A percentile compares a stretch with the other conserved stretches of the same genome.
Evolutionary conservation across 2,888 invertebrate species (phyloP).

Genomic region (Priocnemis perturbator): DNA sequence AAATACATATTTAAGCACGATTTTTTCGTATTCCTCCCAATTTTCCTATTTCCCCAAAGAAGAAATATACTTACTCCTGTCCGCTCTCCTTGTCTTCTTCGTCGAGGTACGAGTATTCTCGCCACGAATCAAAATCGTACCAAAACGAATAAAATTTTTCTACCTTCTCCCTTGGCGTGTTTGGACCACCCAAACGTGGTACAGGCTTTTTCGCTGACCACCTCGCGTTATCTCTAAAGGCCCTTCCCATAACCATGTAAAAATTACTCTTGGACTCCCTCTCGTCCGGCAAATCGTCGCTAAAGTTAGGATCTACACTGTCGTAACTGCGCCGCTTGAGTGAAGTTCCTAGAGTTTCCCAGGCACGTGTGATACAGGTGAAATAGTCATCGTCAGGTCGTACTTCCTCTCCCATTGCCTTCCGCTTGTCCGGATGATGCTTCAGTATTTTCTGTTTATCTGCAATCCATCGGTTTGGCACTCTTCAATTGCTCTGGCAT

Average conservation of each 20-base stretch:
- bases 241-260: conserved; percentile 80
- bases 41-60: background rate
- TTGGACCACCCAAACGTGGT: conserved; percentile 87
- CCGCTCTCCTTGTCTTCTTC: conserved; percentile 99
- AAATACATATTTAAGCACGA: background rate
- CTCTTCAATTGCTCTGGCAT: conserved; percentile 26
- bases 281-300: conserved; percentile 88
- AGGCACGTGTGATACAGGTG: conserved; percentile 98
- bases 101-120: conserved; percentile 98
- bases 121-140: conserved; percentile 99
- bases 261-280: conserved; percentile 88
- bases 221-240: conserved; percentile 87
- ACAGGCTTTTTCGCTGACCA: conserved; percentile 95
- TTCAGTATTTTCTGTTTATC: conserved; percentile 89
- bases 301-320: conserved; percentile 96
- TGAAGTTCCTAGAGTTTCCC: conserved; percentile 91
- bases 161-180: conserved; percentile 88
- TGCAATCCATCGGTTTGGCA: conserved; percentile 59
- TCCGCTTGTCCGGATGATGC: conserved; percentile 99
- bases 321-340: conserved; percentile 93
- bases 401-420: conserved; percentile 91
- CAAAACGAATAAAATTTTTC: conserved; percentile 98
- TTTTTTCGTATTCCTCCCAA: background rate
- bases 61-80: conserved; percentile 79
- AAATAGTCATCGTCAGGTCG: conserved; percentile 97